phyloP scores from a whole-genome alignment of 2,113 vertebrate genomes.

The Lutjanus erythropterus region DNA sequence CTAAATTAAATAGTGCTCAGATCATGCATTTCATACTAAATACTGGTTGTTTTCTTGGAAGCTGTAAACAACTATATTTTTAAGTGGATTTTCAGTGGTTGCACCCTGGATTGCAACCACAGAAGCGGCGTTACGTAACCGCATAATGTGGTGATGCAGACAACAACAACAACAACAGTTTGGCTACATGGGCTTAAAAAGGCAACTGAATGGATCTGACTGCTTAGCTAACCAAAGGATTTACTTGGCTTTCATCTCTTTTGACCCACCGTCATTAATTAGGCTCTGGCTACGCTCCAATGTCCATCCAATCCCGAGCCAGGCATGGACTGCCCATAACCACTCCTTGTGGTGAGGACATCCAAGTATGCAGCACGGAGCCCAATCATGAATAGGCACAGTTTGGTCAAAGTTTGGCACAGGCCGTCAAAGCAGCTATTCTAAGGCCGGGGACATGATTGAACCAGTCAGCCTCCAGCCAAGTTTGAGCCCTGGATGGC shows the following conservation, averaged over 20 bases:
- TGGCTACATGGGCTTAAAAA: conserved; percentile 64
- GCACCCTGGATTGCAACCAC: conserved; percentile 55
- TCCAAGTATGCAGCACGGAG: conserved; percentile 55
- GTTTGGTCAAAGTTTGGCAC: conserved; percentile 78
- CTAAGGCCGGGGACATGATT: conserved; percentile 60
- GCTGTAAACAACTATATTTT: conserved; percentile 68
- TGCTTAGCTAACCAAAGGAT: conserved; percentile 63
- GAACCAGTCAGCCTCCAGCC: conserved; percentile 49
- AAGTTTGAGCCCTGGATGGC: conserved; percentile 59
- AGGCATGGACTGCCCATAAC: conserved; percentile 48
- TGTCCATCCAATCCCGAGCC: conserved; percentile 56
- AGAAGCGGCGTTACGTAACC: conserved; percentile 61
- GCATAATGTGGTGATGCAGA: conserved; percentile 43
- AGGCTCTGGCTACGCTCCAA: conserved; percentile 68
- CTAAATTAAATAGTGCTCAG: conserved; percentile 46
- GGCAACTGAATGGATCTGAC: conserved; percentile 58
- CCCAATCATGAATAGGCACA: conserved; percentile 68
- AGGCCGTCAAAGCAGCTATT: conserved; percentile 68
- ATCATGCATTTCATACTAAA: conserved; percentile 42
- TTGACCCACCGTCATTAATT: conserved; percentile 77
- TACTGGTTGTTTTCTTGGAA: conserved; percentile 55
- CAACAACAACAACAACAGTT: conserved; percentile 57
- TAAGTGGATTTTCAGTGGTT: conserved; percentile 65
- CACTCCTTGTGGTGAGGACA: conserved; percentile 67
- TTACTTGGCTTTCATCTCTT: conserved; percentile 74